Base-by-base conservation (phyloP, 1,140 invertebrate species). In the Drosophila pseudoobscura region DNA sequence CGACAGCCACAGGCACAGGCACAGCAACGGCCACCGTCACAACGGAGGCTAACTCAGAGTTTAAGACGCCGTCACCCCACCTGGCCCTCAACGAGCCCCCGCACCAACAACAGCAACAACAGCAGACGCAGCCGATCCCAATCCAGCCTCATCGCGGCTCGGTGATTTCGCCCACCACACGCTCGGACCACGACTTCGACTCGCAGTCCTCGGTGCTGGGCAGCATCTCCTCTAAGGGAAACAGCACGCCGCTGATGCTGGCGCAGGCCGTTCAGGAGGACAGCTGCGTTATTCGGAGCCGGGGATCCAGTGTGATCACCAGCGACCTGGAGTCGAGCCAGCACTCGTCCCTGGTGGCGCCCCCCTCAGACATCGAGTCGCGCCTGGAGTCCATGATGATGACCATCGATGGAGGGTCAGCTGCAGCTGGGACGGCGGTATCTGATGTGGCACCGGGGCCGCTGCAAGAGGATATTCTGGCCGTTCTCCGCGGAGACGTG, bases 61-160 rank as follows among this genome's bases (percentile, higher is more conserved):
- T 93, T 70, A 93, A 92, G 73, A 84, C 91, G 20, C 84, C 88
- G 29, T 93, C 93, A 7, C 93, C 93, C 35, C 79, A 91, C 58
- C 91, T 75, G 91, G 92, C 64, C 84, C 51, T 83, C 4, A 93
- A 69, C 91, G 93, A 91, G 46, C 70, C 63, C 29, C 43, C 51
- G 29, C 52, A 69, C n/a, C 75, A 58, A 11, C 71, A 52, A 13
- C 61, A 45, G 3, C 73, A 50, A 6, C 92, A 64, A 4, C 59
- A 24, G 1, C 70, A 53, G n/a, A 64, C 43, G 13, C 29, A 31
- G 17, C 54, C 35, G 13, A 31, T 31, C 7, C 76, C 35, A 39
- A 31, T 31, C 7, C 76, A 69, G 20, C 62, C 54, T 8, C 76
- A 58, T 17, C 79, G 79, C 6, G 63, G 76, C 6, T 74, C 85